Conservation (phyloP, 1,140 invertebrate species). For the Scaptodrosophila lebanonensis region DNA sequence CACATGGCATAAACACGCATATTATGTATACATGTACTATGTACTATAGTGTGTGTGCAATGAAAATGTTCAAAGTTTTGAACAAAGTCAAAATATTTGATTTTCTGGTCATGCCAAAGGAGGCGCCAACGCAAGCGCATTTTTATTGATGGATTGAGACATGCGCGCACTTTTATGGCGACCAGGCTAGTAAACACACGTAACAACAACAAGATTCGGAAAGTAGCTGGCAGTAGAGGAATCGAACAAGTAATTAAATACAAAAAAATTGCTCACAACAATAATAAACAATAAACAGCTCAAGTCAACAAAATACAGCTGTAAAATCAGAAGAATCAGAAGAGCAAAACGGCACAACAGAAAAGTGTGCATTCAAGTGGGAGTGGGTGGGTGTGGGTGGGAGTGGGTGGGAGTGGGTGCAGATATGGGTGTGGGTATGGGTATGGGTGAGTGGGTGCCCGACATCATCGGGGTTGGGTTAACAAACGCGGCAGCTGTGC, state of each 20-base stretch:
- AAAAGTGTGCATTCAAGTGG: no score
- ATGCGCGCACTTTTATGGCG: slow-evolving; percentile 52
- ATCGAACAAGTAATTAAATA: no score
- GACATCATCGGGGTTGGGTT: no score
- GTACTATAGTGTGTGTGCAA: slow-evolving; percentile 36
- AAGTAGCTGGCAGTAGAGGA: no score
- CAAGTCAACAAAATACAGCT: slow-evolving; percentile 53
- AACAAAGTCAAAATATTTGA: slow-evolving; percentile 55
- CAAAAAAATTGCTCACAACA: slow-evolving; percentile 23
- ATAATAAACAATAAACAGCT: slow-evolving; percentile 5
- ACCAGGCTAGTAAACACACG: slow-evolving; percentile 39
- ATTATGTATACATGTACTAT: no score
- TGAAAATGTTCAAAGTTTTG: slow-evolving; percentile 27
- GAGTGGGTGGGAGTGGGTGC: no score
- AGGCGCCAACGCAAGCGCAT: slow-evolving; percentile 50
- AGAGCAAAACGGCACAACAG: no score
- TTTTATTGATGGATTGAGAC: slow-evolving; percentile 65
- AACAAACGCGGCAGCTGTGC: background rate
- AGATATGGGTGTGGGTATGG: no score
- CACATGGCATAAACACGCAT: no score
- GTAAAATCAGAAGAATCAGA: slow-evolving; percentile 41
- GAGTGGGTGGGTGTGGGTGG: no score
- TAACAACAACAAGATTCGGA: slow-evolving; percentile 16
- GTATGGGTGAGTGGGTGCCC: no score
- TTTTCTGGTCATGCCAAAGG: slow-evolving; percentile 62